A percentile compares a stretch with the other conserved stretches of the same genome.
Evolutionary conservation across 2,888 invertebrate species (phyloP).

Genomic region (Loripinus fragilis): DNA sequence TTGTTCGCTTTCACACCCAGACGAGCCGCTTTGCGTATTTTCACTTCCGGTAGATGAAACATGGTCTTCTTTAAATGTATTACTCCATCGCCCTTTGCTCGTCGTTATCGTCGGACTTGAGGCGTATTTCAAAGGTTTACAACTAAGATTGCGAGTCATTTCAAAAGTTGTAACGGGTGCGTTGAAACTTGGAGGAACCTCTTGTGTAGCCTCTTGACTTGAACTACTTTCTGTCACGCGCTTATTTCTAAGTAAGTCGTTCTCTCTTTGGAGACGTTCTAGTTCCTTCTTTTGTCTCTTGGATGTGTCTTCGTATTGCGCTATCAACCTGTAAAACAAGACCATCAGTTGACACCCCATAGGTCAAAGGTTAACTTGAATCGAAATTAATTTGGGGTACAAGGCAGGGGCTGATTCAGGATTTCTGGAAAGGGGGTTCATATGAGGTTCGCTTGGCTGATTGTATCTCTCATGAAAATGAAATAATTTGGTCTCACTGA

Average conservation of each 20-base stretch:
- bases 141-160: conserved; percentile 2
- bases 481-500: too few species aligned
- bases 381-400: too few species aligned
- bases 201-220: not conserved
- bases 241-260: not conserved
- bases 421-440: too few species aligned
- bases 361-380: too few species aligned
- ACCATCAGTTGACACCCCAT: too few species aligned
- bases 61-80: not conserved
- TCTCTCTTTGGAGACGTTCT: not conserved
- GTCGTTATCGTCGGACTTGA: not conserved
- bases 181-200: not conserved
- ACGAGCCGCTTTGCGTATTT: not conserved
- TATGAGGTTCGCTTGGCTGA: too few species aligned
- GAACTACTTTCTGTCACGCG: not conserved
- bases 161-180: conserved; percentile 2
- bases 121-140: not conserved
- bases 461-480: too few species aligned
- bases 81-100: not conserved
- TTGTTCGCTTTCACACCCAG: not conserved
- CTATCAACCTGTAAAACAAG: conserved; percentile 17
- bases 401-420: too few species aligned
- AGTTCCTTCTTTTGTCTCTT: not conserved
- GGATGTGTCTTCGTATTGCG: conserved; percentile 27
- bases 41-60: not conserved